Conservation (phyloP, 2,113 vertebrate species). For the Cinclus mexicanus region DNA sequence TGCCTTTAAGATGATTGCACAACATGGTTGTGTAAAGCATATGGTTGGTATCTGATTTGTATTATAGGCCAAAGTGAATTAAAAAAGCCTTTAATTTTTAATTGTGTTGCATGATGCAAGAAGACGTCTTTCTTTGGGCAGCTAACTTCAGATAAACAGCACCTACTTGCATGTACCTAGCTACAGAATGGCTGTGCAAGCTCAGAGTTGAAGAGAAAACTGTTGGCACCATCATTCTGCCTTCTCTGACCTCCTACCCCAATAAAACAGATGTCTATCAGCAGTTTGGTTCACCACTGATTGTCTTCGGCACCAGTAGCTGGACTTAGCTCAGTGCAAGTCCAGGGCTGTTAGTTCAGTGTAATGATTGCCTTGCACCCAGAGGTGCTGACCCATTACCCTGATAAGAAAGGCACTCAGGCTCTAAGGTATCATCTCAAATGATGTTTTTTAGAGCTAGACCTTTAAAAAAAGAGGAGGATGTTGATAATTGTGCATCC, state of each 20-base stretch:
- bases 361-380: neutral
- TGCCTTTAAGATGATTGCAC: neutral
- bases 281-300: neutral
- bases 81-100: neutral
- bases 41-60: neutral
- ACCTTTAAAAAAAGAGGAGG: neutral
- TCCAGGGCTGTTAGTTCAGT: neutral
- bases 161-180: neutral
- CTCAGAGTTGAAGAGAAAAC: neutral
- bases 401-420: neutral
- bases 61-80: neutral
- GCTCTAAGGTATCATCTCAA: neutral
- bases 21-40: neutral
- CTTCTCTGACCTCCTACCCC: neutral
- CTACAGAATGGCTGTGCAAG: neutral
- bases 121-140: neutral
- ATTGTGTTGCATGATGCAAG: neutral
- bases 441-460: neutral
- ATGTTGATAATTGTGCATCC: neutral
- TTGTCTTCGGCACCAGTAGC: neutral
- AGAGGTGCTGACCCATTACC: neutral
- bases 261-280: neutral
- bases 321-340: neutral
- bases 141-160: neutral
- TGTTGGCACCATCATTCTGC: neutral